These are phyloP conservation scores for Cetonia aurata DNA, from an alignment of 2,888 invertebrate species.

Conservation along the genomic window DNA sequence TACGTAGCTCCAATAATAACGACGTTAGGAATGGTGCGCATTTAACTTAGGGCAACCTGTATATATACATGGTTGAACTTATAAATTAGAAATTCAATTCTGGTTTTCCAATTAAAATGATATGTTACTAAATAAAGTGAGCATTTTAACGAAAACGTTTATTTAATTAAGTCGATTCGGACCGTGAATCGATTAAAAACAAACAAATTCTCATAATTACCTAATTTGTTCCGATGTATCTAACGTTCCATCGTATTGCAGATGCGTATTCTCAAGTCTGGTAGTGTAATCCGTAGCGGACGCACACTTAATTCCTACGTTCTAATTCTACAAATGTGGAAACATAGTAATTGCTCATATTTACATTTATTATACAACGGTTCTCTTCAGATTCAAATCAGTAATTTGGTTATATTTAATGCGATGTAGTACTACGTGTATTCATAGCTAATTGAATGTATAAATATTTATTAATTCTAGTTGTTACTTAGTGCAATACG, in stretches of 20 bases:
- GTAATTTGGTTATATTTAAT: slow-evolving; percentile 28
- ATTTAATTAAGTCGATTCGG: slow-evolving; percentile 25
- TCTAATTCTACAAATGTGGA: slow-evolving; percentile 38
- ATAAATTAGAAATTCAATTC: slow-evolving; percentile 12
- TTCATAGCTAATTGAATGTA: too few relatives aligned
- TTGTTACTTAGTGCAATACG: neutral
- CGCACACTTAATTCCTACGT: slow-evolving; percentile 8
- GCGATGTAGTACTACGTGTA: neutral
- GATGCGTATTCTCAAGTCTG: neutral
- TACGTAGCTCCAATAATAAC: too few relatives aligned
- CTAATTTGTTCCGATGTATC: slow-evolving; percentile 9
- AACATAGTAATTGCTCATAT: slow-evolving; percentile 32
- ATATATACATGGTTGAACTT: too few relatives aligned
- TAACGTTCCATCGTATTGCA: neutral
- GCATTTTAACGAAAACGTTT: slow-evolving; percentile 7
- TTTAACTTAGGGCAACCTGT: too few relatives aligned
- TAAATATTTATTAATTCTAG: slow-evolving; percentile 24
- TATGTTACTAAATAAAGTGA: slow-evolving; percentile 9
- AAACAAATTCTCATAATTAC: slow-evolving; percentile 32
- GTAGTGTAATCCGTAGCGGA: neutral
- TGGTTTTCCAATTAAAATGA: slow-evolving; percentile 13
- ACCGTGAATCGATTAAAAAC: slow-evolving; percentile 21
- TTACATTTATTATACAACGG: slow-evolving; percentile 38
- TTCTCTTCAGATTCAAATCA: slow-evolving; percentile 36
- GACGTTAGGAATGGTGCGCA: too few relatives aligned